Base-by-base conservation (phyloP, 2,888 invertebrate species). In the Clepsis dumicolana region DNA sequence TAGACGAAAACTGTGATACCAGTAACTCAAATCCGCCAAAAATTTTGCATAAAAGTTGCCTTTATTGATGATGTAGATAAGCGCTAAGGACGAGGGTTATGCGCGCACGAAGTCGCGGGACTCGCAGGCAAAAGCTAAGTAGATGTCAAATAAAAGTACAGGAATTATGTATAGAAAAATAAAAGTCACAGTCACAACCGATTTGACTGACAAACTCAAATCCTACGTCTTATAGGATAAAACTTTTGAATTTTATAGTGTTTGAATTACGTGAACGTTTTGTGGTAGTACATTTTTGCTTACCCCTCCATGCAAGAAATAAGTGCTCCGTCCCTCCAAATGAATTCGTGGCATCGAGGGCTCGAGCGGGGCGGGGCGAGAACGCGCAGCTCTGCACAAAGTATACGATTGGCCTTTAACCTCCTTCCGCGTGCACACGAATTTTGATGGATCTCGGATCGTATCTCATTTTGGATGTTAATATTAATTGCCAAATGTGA, bases 371-470 rank as follows among this genome's bases (percentile, higher is more conserved):
- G 7, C 3, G 29, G 35, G 48, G 21, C 48, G 21, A 18, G 12
- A 48, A 10, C 48, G 48, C 18, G 48, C 10, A 21, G 21, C 48
- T 12, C 21, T 48, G 48, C 48, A 48, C 48, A 21, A 48, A 48
- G 21, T 48, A 48, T 48, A 48, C 21, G 21, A 10, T 48, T 21
- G 48, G 12, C 48, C 21, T 48, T 48, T 48, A 48, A 48, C 48
- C 48, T 48, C 21, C 48, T 18, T 27, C 35, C 21, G 16, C 12
- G 12, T 14, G 35, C 24, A 18, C 18, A 48, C 57, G 21, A 65
- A 65, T 65, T 59, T 44, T 56, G 14, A 44, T n/a, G 48, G 29
- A 48, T 48, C 48, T 48, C 48, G 21, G 21, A 21, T 18, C 48
- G 21, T 48, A 44, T 12, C 48, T 48, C 21, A 4, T 21, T 48